Evolutionary conservation across 2,113 vertebrate species (phyloP), one percentile per base, ranked within the genome.

Genomic region (Diphyllodes magnificus): DNA sequence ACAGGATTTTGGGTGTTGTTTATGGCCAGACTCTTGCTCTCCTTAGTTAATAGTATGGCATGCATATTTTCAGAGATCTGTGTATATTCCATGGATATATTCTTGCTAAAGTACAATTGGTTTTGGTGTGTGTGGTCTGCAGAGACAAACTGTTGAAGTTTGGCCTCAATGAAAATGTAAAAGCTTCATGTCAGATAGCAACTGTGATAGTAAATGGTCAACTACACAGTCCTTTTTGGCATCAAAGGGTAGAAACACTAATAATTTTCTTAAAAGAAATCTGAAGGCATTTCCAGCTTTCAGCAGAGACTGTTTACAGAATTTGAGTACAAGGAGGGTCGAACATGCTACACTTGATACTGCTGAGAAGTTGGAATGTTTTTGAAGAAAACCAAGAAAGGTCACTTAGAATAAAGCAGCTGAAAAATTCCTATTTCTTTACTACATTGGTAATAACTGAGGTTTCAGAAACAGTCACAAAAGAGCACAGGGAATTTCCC

Each of bases 381-480:
- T 93, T 68, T 71, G 60, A 94, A 47, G 56, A 82, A 65, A 90
- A 87, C 6, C n/a, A 73, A 82, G 73, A 94, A 94, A 93, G 31
- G 63, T 57, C 76, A 63, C 7, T 59, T 86, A 13, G 63, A 88
- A 70, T 71, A 77, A 92, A 77, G 44, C 28, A 60, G 40, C 53
- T 66, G 50, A 78, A 94, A 77, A 35, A 84, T 45, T 94, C 90
- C 82, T 33, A 23, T 53, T 86, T 93, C 82, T 84, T 88, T 83
- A 51, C 21, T 78, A 45, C 56, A 44, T 13, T 35, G 7, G 37
- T 82, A 39, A 72, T 40, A 86, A 71, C 72, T 30, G 40, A 83
- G n/a, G 51, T 93, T 97, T 96, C 86, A 93, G 45, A 83, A 95
- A 69, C 7, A 72, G 44, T 93, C 72, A 92, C 15, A 35, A 42